These are phyloP conservation scores for Styela clava DNA, from an alignment of 23 tunicate species.

Conservation along the genomic window DNA sequence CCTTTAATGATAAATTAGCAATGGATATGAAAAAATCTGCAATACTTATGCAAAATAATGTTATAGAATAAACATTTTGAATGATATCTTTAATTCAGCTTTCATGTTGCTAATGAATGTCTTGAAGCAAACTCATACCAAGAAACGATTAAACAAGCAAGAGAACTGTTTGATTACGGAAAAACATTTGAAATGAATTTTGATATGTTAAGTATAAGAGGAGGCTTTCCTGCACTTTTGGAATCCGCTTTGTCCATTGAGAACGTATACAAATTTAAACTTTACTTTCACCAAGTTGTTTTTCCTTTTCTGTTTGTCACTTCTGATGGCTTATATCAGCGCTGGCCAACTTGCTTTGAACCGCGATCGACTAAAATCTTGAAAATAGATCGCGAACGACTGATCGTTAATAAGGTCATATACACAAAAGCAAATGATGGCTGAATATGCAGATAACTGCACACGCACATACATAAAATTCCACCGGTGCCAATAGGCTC, in stretches of 20 bases:
- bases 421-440: too few relatives aligned
- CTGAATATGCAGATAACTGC: too few relatives aligned
- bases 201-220: background rate
- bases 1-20: background rate
- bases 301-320: too few relatives aligned
- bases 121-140: background rate
- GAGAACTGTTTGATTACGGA: background rate
- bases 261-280: background rate
- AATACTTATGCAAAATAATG: background rate
- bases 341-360: too few relatives aligned
- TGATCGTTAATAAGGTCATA: too few relatives aligned
- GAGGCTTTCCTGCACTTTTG: background rate
- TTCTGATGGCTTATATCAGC: too few relatives aligned
- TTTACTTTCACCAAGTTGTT: background rate
- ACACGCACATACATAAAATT: too few relatives aligned
- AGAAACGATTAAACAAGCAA: background rate
- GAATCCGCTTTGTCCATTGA: background rate
- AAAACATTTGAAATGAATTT: background rate
- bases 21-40: too few relatives aligned
- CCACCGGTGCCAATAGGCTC: too few relatives aligned
- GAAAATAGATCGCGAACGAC: too few relatives aligned
- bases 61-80: background rate
- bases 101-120: conserved; percentile 1
- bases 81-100: background rate
- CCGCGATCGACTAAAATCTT: too few relatives aligned